phyloP scores from a whole-genome alignment of 2,888 invertebrate genomes.

The Drosophila longiperda region DNA sequence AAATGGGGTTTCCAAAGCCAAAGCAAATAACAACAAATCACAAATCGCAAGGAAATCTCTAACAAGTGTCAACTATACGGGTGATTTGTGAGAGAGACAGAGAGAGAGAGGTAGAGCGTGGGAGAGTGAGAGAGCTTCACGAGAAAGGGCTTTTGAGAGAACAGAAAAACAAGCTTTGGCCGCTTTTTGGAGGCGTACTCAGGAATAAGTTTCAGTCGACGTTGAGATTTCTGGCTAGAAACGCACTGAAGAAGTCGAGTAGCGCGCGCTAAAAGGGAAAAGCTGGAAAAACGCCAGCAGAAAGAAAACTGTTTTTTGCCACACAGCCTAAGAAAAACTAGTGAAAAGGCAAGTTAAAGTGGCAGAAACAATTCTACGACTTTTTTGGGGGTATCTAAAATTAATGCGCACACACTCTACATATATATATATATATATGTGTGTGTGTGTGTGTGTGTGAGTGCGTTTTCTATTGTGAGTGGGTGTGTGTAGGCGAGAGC shows the following conservation, averaged over 20 bases:
- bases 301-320: conserved; percentile 49
- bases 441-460: conserved; percentile 5
- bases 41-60: conserved; percentile 58
- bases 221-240: conserved; percentile 72
- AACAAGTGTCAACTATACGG: conserved; percentile 68
- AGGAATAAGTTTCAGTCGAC: conserved; percentile 49
- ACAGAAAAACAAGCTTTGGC: conserved; percentile 29
- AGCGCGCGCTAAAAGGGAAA: conserved; percentile 47
- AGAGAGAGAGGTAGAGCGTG: conserved; percentile 7
- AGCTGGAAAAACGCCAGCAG: conserved; percentile 72
- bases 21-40: conserved; percentile 37
- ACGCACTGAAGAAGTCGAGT: conserved; percentile 41
- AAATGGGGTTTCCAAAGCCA: conserved; percentile 9
- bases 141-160: conserved; percentile 35
- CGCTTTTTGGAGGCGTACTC: conserved; percentile 40
- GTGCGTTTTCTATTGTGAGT: conserved; percentile 4
- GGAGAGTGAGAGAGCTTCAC: conserved; percentile 36
- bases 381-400: conserved; percentile 14
- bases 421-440: not conserved
- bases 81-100: conserved; percentile 5
- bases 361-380: conserved; percentile 51
- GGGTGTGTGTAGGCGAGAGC: conserved; percentile 8
- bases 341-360: conserved; percentile 72
- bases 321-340: conserved; percentile 60
- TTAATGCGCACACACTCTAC: conserved; percentile 1